A percentile compares a stretch with the other conserved stretches of the same genome.
These are phyloP conservation scores for Australoheros scitulus DNA, from an alignment of 2,113 vertebrate genomes.

Conservation along the genomic window DNA sequence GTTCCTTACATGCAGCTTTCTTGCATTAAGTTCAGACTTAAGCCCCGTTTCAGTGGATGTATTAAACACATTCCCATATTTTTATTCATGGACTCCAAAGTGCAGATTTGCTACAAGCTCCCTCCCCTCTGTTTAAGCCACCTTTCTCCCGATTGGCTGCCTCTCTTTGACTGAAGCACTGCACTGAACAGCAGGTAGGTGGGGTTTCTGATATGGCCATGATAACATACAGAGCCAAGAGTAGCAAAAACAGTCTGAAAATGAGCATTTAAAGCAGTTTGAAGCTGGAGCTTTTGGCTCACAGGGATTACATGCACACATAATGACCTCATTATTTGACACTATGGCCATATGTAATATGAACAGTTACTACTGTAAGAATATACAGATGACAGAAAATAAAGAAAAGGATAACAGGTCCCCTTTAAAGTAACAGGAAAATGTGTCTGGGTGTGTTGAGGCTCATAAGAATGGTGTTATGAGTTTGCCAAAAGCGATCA, in stretches of 20 bases:
- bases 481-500: not conserved
- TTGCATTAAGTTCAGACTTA: too few species aligned
- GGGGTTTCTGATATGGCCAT: not conserved
- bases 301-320: not conserved
- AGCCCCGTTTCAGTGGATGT: too few species aligned
- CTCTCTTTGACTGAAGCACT: not conserved
- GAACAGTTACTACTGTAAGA: too few species aligned
- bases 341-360: not conserved
- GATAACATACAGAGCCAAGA: not conserved
- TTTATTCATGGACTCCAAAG: not conserved
- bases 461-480: not conserved
- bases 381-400: too few species aligned
- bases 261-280: too few species aligned
- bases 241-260: not conserved
- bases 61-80: not conserved
- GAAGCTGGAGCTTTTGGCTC: not conserved
- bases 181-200: not conserved
- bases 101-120: not conserved
- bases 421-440: not conserved
- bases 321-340: constrained; percentile 2
- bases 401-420: too few species aligned
- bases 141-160: not conserved
- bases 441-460: not conserved
- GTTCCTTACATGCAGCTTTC: too few species aligned
- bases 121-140: not conserved